Conservation (phyloP, 2,888 invertebrate species). For the Xestia xanthographa region DNA sequence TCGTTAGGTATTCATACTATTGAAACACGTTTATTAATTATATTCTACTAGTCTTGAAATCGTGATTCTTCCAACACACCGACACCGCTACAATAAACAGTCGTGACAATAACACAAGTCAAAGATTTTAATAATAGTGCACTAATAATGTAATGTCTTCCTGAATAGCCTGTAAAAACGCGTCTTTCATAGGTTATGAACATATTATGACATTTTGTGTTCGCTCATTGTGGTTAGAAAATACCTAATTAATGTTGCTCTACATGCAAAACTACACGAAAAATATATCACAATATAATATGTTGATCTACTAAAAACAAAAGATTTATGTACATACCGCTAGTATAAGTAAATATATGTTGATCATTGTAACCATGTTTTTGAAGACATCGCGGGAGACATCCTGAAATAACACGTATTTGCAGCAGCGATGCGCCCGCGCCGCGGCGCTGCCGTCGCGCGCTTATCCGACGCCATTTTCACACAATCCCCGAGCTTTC, state of each 20-base stretch:
- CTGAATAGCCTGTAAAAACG: slow-evolving; percentile 11
- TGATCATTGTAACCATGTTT: slow-evolving; percentile 79
- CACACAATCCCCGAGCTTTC: slow-evolving; percentile 88
- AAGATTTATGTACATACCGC: slow-evolving; percentile 50
- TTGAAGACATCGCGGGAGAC: slow-evolving; percentile 89
- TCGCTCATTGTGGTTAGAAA: slow-evolving; percentile 3
- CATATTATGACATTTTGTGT: slow-evolving; percentile 16
- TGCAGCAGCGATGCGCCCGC: slow-evolving; percentile 86
- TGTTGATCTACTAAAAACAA: slow-evolving; percentile 18
- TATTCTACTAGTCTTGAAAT: slow-evolving; percentile 9
- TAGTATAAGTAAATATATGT: slow-evolving; percentile 49
- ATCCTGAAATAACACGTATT: slow-evolving; percentile 90
- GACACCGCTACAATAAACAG: slow-evolving; percentile 12
- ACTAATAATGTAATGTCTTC: background rate
- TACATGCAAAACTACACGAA: slow-evolving; percentile 18
- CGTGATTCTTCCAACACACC: slow-evolving; percentile 22
- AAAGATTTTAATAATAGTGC: slow-evolving; percentile 9
- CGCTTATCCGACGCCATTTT: slow-evolving; percentile 89
- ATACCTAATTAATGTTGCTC: slow-evolving; percentile 5
- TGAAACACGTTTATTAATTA: slow-evolving; percentile 10
- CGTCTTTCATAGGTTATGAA: slow-evolving; percentile 51
- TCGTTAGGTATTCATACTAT: slow-evolving; percentile 2
- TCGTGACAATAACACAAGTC: slow-evolving; percentile 4
- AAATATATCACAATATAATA: background rate
- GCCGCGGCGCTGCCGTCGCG: slow-evolving; percentile 84